phyloP scores from a whole-genome alignment of 2,888 invertebrate genomes.

The Luperina testacea region DNA sequence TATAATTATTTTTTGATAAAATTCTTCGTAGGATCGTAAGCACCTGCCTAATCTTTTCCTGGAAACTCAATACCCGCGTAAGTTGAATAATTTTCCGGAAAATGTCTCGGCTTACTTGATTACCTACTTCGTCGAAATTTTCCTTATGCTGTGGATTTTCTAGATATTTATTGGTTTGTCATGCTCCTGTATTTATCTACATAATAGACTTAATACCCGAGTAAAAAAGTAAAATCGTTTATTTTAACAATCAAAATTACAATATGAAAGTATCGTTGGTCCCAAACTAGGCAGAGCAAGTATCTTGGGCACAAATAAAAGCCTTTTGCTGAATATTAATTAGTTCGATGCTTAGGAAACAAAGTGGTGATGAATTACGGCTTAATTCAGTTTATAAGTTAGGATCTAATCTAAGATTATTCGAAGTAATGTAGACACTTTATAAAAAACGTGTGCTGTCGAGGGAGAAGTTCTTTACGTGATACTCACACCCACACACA shows the following conservation, averaged over 20 bases:
- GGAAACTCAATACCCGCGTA: neutral
- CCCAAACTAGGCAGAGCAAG: neutral
- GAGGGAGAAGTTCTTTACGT: too few species aligned
- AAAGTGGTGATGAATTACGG: neutral
- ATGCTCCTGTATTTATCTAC: neutral
- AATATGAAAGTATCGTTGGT: neutral
- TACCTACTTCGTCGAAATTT: conserved; percentile 14
- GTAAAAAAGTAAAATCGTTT: neutral
- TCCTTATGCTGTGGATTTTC: conserved; percentile 12
- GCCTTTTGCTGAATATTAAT: neutral
- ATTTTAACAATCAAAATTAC: neutral
- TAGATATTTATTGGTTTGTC: conserved; percentile 15
- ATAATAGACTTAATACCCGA: neutral
- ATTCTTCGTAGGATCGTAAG: neutral
- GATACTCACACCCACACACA: neutral
- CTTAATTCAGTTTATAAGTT: neutral
- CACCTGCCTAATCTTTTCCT: neutral
- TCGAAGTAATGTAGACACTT: neutral
- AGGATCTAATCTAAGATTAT: neutral
- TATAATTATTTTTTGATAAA: neutral
- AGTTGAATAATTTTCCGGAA: conserved; percentile 1
- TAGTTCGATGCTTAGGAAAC: neutral
- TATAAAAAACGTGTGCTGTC: neutral
- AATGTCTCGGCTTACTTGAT: conserved; percentile 14
- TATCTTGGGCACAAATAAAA: neutral